phyloP scores from a whole-genome alignment of 2,888 invertebrate species.

The Zele albiditarsus region DNA sequence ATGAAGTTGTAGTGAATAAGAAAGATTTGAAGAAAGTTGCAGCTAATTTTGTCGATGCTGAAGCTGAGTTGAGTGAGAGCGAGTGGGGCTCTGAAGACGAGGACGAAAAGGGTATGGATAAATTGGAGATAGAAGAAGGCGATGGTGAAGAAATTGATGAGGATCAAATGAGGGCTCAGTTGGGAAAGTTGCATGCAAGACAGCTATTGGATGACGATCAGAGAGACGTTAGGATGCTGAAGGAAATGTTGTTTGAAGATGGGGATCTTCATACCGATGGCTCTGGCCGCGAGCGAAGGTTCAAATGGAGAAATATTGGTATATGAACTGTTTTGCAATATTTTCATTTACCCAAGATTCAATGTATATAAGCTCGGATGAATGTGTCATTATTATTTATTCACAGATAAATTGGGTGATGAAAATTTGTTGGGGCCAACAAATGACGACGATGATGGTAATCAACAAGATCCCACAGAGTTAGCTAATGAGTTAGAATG shows the following conservation, averaged over 20 bases:
- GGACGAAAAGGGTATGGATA: slow-evolving; percentile 86
- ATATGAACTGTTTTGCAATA: slow-evolving; percentile 47
- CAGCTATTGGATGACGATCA: slow-evolving; percentile 91
- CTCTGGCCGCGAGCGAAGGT: slow-evolving; percentile 84
- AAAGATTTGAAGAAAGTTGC: slow-evolving; percentile 74
- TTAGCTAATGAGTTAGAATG: slow-evolving; percentile 85
- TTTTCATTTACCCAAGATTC: not conserved
- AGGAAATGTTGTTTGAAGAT: slow-evolving; percentile 92
- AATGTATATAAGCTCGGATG: slow-evolving; percentile 5
- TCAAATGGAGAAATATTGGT: slow-evolving; percentile 90
- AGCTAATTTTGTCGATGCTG: slow-evolving; percentile 87
- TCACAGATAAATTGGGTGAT: slow-evolving; percentile 68
- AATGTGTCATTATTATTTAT: not conserved
- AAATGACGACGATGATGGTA: slow-evolving; percentile 64
- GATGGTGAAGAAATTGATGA: slow-evolving; percentile 90
- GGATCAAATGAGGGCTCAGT: slow-evolving; percentile 83
- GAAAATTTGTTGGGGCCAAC: slow-evolving; percentile 64
- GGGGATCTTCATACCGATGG: slow-evolving; percentile 88
- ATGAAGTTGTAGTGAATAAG: slow-evolving; percentile 77
- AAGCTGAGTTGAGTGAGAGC: slow-evolving; percentile 93
- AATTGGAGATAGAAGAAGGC: slow-evolving; percentile 87
- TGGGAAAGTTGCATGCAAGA: slow-evolving; percentile 91
- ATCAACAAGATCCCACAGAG: slow-evolving; percentile 76
- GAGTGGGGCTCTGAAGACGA: slow-evolving; percentile 93
- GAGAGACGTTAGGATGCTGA: slow-evolving; percentile 85